A percentile compares a stretch with the other conserved stretches of the same genome.
Evolutionary conservation across 2,797 vertebrate species (phyloP).

Genomic region (Yasuhikotakia modesta): DNA sequence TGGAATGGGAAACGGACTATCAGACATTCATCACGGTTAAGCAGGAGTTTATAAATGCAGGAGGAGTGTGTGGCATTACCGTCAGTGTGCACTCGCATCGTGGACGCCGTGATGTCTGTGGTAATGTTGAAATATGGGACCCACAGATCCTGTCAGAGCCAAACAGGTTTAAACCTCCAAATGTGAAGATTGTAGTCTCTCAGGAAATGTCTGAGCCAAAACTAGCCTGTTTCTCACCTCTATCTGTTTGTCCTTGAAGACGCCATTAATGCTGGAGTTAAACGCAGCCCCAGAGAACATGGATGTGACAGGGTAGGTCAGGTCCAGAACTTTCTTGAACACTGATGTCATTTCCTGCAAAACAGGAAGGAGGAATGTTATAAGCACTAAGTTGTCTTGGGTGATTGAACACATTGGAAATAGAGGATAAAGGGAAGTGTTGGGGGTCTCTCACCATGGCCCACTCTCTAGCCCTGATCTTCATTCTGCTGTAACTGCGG

Average conservation of each 20-base stretch:
- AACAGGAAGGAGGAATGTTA: background rate
- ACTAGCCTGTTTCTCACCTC: conserved; percentile 75
- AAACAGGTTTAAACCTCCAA: conserved; percentile 23
- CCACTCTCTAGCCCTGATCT: conserved; percentile 91
- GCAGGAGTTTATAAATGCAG: background rate
- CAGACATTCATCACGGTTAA: conserved; percentile 47
- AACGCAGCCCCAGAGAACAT: conserved; percentile 94
- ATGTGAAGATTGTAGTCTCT: background rate
- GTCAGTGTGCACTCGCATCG: conserved; percentile 93
- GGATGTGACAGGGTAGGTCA: conserved; percentile 94
- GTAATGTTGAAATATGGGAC: conserved; percentile 95
- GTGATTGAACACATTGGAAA: no score
- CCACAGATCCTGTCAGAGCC: conserved; percentile 87
- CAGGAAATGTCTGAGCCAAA: background rate
- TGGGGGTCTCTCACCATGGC: conserved; percentile 81
- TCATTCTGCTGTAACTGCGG: conserved; percentile 85
- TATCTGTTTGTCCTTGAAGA: conserved; percentile 93
- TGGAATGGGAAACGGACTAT: conserved; percentile 52
- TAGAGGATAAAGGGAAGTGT: no score
- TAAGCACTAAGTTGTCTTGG: background rate
- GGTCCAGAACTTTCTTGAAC: conserved; percentile 86
- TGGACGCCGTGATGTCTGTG: conserved; percentile 90
- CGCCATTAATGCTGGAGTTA: conserved; percentile 84
- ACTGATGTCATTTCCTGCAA: conserved; percentile 89
- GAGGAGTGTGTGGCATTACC: conserved; percentile 60